These are phyloP conservation scores for Sebastes reedi DNA, from an alignment of 2,797 vertebrate genomes.

Conservation along the genomic window DNA sequence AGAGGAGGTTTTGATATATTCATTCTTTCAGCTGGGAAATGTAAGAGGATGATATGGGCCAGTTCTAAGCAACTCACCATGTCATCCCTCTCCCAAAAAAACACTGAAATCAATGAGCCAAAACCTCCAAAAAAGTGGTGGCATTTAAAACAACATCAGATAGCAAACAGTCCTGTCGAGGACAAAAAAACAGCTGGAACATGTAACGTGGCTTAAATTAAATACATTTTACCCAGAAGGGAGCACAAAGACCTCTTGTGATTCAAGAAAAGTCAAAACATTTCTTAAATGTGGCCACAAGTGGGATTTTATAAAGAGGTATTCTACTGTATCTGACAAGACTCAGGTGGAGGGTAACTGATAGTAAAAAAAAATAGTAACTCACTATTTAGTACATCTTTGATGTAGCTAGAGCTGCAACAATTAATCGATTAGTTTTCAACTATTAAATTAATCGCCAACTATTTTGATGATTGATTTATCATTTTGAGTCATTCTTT, in stretches of 20 bases:
- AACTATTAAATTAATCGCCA: no score
- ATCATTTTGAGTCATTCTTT: no score
- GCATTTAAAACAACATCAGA: background rate
- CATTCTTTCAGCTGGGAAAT: background rate
- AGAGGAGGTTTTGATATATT: background rate
- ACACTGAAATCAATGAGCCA: slow-evolving; percentile 18
- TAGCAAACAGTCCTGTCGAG: background rate
- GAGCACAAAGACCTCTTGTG: slow-evolving; percentile 2
- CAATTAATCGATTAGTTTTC: no score
- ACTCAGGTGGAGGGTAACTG: background rate
- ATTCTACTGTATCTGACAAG: background rate
- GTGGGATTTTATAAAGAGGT: background rate
- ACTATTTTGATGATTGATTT: no score
- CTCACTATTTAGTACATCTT: background rate
- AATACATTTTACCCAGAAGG: background rate
- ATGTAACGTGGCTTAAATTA: background rate
- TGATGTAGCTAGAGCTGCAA: no score
- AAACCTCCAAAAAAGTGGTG: background rate
- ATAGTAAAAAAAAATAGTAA: no score
- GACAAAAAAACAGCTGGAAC: background rate
- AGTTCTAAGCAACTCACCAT: slow-evolving; percentile 1
- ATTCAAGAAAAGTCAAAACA: background rate
- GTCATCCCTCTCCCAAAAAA: background rate
- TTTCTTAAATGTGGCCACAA: background rate
- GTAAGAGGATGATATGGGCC: background rate